phyloP scores from a whole-genome alignment of 2,797 vertebrate species.

The Aulostomus chinensis region DNA sequence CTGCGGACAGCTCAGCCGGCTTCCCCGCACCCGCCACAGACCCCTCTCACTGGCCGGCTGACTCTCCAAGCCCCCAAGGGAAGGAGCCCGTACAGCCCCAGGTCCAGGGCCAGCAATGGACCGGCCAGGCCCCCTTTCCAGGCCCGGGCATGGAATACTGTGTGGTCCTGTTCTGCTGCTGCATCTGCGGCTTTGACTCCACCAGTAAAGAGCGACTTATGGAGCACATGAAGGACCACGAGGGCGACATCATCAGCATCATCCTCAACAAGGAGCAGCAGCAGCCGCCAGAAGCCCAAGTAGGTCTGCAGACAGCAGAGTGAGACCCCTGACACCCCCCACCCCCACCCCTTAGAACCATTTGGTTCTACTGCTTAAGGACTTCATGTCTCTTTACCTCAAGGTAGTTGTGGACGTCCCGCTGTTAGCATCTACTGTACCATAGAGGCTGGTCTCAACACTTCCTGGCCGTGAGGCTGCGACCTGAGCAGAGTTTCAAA shows the following conservation, averaged over 20 bases:
- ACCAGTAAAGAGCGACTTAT: slow-evolving; percentile 93
- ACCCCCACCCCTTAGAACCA: not conserved
- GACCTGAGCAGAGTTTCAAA: too few relatives aligned
- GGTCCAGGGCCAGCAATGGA: slow-evolving; percentile 62
- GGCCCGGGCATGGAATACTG: slow-evolving; percentile 87
- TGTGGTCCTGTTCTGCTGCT: slow-evolving; percentile 95
- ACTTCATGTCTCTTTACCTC: slow-evolving; percentile 33
- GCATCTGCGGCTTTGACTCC: slow-evolving; percentile 97
- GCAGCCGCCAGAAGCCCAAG: slow-evolving; percentile 47
- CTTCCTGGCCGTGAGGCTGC: too few relatives aligned
- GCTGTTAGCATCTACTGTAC: not conserved
- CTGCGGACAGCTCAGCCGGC: not conserved
- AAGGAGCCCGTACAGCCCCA: slow-evolving; percentile 60
- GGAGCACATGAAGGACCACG: slow-evolving; percentile 88
- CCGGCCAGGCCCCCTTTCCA: slow-evolving; percentile 6
- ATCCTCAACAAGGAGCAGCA: slow-evolving; percentile 95
- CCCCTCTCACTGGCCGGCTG: slow-evolving; percentile 18
- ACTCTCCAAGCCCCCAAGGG: slow-evolving; percentile 25
- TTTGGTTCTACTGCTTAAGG: slow-evolving; percentile 14
- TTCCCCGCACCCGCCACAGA: slow-evolving; percentile 17
- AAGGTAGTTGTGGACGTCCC: not conserved
- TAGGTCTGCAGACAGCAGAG: slow-evolving; percentile 62
- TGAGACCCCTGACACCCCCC: slow-evolving; percentile 44
- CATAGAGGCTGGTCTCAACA: too few relatives aligned
- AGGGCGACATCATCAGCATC: slow-evolving; percentile 97